Evolutionary conservation across 2,888 invertebrate genomes (phyloP).

Genomic region (Tenthredo amoena): DNA sequence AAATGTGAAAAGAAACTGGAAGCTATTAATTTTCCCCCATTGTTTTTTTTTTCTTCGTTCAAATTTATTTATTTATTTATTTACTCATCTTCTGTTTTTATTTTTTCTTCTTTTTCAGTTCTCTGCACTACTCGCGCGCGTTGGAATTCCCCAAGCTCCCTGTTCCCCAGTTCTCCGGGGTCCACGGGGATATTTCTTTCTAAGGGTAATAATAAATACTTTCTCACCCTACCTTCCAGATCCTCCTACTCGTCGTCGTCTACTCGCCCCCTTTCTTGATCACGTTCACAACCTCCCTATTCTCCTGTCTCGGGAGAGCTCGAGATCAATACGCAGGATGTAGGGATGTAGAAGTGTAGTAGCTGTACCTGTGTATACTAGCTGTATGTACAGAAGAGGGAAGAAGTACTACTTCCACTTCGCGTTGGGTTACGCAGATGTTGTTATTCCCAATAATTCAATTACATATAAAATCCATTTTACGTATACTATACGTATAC

Average conservation of each 20-base stretch:
- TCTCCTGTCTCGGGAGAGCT: constrained; percentile 32
- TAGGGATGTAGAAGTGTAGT: constrained; percentile 1
- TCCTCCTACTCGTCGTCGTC: constrained; percentile 14
- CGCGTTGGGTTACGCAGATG: not conserved
- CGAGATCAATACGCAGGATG: constrained; percentile 27
- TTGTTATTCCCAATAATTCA: not conserved
- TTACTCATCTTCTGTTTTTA: not conserved
- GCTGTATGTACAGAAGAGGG: not conserved
- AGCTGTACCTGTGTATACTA: not conserved
- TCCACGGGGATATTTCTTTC: constrained; percentile 21
- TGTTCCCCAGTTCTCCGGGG: not conserved
- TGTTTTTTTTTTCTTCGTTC: not conserved
- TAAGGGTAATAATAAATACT: constrained; percentile 3
- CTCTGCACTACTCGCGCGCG: not conserved
- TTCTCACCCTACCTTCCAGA: not conserved
- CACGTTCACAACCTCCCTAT: constrained; percentile 24
- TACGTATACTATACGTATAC: not conserved
- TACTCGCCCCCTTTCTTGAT: constrained; percentile 18
- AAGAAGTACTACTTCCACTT: not conserved
- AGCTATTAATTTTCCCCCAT: not conserved
- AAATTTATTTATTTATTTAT: not conserved
- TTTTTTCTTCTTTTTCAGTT: not conserved
- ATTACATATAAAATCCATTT: not conserved
- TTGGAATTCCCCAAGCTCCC: not conserved
- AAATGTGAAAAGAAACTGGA: not conserved